Evolutionary conservation across 2,888 invertebrate genomes (phyloP).

Genomic region (Nebria salina): DNA sequence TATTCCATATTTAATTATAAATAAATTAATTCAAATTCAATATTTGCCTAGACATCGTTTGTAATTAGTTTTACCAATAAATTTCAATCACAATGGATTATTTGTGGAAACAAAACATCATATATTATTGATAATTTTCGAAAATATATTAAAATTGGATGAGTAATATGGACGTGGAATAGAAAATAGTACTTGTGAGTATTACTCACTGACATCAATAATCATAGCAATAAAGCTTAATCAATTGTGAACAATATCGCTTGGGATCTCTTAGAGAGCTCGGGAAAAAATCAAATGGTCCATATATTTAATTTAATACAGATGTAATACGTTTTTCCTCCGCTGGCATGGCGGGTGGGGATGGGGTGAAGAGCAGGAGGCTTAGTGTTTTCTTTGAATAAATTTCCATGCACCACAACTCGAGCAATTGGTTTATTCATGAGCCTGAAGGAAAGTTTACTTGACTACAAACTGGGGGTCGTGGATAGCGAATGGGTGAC

Average conservation of each 20-base stretch:
- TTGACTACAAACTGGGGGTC: neutral
- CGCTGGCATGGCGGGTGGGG: neutral
- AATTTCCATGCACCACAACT: constrained; percentile 1
- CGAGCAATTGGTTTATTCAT: neutral
- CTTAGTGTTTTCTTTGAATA: constrained; percentile 1
- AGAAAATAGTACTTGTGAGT: no score
- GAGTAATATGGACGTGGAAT: neutral
- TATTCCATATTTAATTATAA: neutral
- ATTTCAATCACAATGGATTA: neutral
- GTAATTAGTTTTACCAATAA: neutral
- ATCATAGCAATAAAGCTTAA: neutral
- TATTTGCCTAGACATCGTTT: neutral
- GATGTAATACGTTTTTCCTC: neutral
- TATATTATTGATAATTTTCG: neutral
- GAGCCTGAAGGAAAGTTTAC: neutral
- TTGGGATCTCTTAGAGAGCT: neutral
- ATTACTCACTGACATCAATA: no score
- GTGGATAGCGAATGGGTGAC: neutral
- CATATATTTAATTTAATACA: neutral
- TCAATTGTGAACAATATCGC: neutral
- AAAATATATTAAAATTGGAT: neutral
- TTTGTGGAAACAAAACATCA: neutral
- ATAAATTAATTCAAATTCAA: neutral
- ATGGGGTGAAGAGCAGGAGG: neutral
- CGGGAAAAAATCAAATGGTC: neutral